These are phyloP conservation scores for Ptychochromis oligacanthus DNA, from an alignment of 2,113 vertebrate genomes.

Conservation along the genomic window DNA sequence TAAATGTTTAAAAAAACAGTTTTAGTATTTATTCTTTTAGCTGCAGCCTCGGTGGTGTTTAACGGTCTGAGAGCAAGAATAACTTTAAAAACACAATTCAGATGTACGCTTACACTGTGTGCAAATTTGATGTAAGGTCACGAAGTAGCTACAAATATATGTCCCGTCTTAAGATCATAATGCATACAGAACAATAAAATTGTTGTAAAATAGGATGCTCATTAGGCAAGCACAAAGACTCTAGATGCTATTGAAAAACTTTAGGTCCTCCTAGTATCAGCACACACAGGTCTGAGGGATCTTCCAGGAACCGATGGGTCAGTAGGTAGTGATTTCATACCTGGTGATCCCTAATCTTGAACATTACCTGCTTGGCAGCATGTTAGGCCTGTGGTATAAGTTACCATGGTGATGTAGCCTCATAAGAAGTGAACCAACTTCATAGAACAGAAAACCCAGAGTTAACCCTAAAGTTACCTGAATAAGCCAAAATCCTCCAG, in stretches of 20 bases:
- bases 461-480: neutral
- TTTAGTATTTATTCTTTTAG: neutral
- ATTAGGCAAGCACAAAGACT: neutral
- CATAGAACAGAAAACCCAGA: neutral
- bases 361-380: neutral
- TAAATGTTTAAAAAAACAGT: neutral
- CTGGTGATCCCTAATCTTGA: neutral
- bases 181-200: neutral
- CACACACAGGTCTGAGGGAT: neutral
- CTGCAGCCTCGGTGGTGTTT: neutral
- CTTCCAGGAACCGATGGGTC: accelerated
- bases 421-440: neutral
- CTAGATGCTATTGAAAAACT: neutral
- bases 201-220: neutral
- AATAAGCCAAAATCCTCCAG: no score
- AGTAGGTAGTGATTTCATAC: neutral
- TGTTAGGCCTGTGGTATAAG: accelerated
- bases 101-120: no score
- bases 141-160: no score
- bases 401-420: neutral
- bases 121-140: no score
- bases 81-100: no score
- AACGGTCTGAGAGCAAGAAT: neutral
- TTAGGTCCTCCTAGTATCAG: no score
- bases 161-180: no score